These are phyloP conservation scores for Grapholita molesta DNA, from an alignment of 1,140 invertebrate genomes.

Conservation along the genomic window DNA sequence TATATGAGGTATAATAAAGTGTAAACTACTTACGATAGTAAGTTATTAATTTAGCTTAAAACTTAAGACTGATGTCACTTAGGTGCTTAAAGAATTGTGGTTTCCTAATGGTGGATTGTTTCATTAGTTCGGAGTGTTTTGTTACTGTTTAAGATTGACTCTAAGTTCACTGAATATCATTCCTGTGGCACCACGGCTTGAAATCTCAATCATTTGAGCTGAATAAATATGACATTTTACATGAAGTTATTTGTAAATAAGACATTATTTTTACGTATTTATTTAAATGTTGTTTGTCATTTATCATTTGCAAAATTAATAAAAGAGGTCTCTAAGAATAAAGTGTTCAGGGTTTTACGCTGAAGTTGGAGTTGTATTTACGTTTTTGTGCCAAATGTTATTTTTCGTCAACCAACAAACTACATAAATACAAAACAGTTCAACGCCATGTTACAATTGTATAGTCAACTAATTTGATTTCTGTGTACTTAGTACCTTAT, in stretches of 20 bases:
- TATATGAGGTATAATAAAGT: neutral
- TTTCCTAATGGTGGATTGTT: slow-evolving; percentile 7
- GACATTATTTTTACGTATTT: slow-evolving; percentile 18
- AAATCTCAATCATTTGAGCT: neutral
- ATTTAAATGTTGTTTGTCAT: neutral
- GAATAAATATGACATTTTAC: neutral
- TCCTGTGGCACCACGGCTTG: slow-evolving; percentile 18
- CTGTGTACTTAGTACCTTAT: too few species aligned
- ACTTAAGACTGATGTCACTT: slow-evolving; percentile 47
- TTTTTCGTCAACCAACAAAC: too few species aligned
- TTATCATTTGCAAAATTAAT: too few species aligned
- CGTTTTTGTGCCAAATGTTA: too few species aligned
- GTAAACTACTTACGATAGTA: neutral
- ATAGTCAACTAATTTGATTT: too few species aligned
- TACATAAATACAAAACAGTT: too few species aligned
- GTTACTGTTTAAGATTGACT: too few species aligned
- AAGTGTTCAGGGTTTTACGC: too few species aligned
- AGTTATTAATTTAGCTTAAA: slow-evolving; percentile 23
- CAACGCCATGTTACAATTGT: too few species aligned
- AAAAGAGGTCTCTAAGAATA: too few species aligned
- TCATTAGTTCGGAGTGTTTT: neutral
- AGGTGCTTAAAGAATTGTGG: slow-evolving; percentile 37
- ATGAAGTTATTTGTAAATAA: slow-evolving; percentile 8
- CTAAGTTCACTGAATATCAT: slow-evolving; percentile 19
- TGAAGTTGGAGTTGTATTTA: too few species aligned